Percentiles rank a stretch among this genome's conserved stretches.
Conservation (phyloP, 2,888 invertebrate species). For the Pedicia rivosa region DNA sequence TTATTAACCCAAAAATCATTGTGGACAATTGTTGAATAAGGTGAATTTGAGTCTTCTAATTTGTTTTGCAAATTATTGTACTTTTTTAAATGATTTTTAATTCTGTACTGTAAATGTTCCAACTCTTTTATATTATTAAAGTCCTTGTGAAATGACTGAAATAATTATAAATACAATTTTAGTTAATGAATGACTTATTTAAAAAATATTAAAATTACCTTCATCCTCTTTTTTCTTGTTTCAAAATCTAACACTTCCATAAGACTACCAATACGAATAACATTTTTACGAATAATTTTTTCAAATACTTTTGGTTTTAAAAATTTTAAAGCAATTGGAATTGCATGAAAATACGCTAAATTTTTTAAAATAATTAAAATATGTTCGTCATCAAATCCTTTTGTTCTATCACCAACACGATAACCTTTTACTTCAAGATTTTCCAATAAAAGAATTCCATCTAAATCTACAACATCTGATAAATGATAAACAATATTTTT, state of each 20-base stretch:
- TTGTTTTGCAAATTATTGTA: conserved; percentile 16
- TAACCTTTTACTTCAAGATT: conserved; percentile 37
- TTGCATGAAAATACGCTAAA: conserved; percentile 39
- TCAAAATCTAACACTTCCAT: conserved; percentile 8
- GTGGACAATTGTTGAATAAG: conserved; percentile 38
- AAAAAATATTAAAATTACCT: conserved; percentile 1
- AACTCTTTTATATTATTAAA: conserved; percentile 8
- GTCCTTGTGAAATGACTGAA: conserved; percentile 1
- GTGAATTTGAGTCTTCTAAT: conserved; percentile 22
- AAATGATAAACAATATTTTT: too few species aligned
- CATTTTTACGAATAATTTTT: too few species aligned
- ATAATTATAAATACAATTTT: too few species aligned
- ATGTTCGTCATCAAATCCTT: conserved; percentile 35
- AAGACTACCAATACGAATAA: too few species aligned
- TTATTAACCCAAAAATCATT: conserved; percentile 46
- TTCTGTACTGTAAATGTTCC: conserved; percentile 12
- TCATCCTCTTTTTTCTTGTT: conserved; percentile 4
- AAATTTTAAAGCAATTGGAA: conserved; percentile 36
- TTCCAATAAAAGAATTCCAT: conserved; percentile 40
- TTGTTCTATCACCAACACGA: conserved; percentile 32
- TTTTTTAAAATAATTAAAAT: conserved; percentile 31
- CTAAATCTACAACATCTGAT: conserved; percentile 33
- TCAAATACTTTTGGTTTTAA: conserved; percentile 31
- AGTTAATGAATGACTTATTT: too few species aligned
- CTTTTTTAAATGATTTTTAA: conserved; percentile 14